phyloP scores from a whole-genome alignment of 2,113 vertebrate species.

The Brienomyrus brachyistius region DNA sequence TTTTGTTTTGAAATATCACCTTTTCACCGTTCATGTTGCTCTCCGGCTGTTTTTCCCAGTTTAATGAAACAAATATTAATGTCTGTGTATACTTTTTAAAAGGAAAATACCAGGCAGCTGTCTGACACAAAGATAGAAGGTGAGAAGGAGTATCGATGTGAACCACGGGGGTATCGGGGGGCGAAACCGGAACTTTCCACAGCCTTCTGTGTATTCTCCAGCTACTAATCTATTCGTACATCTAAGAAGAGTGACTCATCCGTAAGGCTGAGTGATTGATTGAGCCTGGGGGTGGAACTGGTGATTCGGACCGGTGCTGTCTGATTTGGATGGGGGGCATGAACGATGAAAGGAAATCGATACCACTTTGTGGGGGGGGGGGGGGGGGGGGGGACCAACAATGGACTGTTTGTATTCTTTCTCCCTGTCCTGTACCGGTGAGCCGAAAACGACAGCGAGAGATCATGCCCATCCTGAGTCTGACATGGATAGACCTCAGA shows the following conservation, averaged over 20 bases:
- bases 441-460: not conserved
- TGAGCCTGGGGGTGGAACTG: conserved; percentile 8
- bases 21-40: conserved; percentile 1
- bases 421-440: not conserved
- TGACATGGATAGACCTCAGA: not conserved
- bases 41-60: conserved; percentile 17
- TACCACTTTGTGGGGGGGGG: not conserved
- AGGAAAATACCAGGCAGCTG: not conserved
- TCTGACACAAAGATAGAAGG: not conserved
- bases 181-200: too few relatives aligned
- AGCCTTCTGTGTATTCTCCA: not conserved
- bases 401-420: not conserved
- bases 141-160: too few relatives aligned
- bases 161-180: not conserved
- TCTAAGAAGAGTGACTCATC: conserved; percentile 1
- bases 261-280: not conserved
- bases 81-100: conserved; percentile 1
- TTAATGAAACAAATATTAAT: conserved; percentile 7
- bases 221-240: not conserved
- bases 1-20: conserved; percentile 26
- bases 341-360: not conserved
- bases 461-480: not conserved
- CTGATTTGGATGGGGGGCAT: not conserved
- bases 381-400: not conserved
- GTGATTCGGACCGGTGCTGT: not conserved